phyloP scores from a whole-genome alignment of 2,888 invertebrate genomes.

The Cantharis flavilabris region DNA sequence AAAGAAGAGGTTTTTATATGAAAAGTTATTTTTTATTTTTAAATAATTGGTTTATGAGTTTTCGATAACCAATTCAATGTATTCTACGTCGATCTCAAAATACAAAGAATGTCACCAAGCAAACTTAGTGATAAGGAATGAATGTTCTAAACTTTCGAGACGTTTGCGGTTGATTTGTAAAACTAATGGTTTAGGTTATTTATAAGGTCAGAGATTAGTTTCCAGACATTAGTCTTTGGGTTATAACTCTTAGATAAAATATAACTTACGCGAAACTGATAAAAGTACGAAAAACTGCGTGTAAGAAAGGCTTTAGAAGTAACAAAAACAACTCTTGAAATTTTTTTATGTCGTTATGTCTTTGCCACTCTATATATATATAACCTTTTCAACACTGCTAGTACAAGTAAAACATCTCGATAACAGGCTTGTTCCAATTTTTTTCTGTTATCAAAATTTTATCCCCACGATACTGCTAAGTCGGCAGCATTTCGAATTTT shows the following conservation, averaged over 20 bases:
- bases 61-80: background rate
- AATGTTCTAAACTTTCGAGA: constrained; percentile 36
- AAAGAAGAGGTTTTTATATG: background rate
- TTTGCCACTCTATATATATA: background rate
- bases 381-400: constrained; percentile 3
- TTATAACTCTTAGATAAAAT: constrained; percentile 32
- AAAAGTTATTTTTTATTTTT: background rate
- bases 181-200: constrained; percentile 36
- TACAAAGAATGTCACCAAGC: constrained; percentile 15
- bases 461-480: background rate
- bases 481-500: background rate
- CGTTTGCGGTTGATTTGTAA: constrained; percentile 36
- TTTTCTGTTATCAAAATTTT: background rate
- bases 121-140: constrained; percentile 32
- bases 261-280: constrained; percentile 34
- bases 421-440: background rate
- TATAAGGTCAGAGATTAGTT: constrained; percentile 38
- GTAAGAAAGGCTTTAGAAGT: constrained; percentile 2
- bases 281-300: constrained; percentile 15
- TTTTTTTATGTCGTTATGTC: constrained; percentile 11
- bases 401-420: constrained; percentile 8
- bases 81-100: background rate
- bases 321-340: constrained; percentile 15
- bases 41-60: background rate
- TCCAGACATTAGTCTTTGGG: constrained; percentile 34